phyloP scores from a whole-genome alignment of 2,113 vertebrate species.

The Camelus bactrianus region DNA sequence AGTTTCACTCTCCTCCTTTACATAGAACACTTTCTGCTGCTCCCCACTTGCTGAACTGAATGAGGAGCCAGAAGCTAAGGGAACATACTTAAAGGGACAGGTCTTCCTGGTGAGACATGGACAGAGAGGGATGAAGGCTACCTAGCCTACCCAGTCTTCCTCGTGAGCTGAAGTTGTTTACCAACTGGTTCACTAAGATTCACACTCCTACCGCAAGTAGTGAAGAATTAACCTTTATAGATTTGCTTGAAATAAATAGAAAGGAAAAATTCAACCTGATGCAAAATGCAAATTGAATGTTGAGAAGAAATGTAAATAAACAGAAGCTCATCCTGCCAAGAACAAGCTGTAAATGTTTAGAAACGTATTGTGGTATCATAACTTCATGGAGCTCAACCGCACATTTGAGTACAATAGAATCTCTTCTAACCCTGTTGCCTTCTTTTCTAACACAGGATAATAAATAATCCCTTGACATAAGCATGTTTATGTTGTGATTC shows the following conservation, averaged over 20 bases:
- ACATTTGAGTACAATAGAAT: neutral
- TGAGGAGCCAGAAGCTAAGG: neutral
- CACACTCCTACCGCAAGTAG: neutral
- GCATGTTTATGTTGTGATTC: constrained; percentile 22
- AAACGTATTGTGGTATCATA: neutral
- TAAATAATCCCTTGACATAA: constrained; percentile 20
- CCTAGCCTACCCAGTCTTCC: neutral
- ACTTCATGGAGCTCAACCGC: neutral
- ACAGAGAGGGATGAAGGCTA: neutral
- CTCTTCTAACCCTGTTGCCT: neutral
- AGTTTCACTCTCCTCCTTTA: neutral
- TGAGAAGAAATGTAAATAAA: neutral
- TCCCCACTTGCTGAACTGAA: neutral
- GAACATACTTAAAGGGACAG: neutral
- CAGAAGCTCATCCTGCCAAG: neutral
- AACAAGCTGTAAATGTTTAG: neutral
- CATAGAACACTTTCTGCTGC: neutral
- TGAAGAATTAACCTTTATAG: neutral
- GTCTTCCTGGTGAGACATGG: neutral
- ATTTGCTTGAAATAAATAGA: neutral
- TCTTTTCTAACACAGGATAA: neutral
- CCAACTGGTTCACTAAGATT: neutral
- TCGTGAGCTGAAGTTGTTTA: neutral
- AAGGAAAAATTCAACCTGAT: neutral
- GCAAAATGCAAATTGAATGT: neutral